Conservation (phyloP, 2,888 invertebrate species). For the Nipponacmea schrenckii region DNA sequence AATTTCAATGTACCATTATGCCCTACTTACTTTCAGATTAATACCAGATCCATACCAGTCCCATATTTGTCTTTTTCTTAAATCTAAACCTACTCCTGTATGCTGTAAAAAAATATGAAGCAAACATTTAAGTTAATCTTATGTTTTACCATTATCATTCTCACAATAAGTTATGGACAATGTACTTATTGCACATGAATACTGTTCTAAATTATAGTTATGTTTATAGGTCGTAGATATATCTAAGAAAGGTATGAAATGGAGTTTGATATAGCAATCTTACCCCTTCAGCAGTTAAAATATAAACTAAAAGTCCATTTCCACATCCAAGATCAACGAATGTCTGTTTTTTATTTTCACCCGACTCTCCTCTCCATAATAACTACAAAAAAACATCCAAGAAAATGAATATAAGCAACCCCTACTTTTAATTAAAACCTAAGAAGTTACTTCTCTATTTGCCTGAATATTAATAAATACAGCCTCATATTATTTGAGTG, state of each 20-base stretch:
- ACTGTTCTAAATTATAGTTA: too few species aligned
- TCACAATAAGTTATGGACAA: too few species aligned
- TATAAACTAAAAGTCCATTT: constrained; percentile 91
- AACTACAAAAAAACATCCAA: constrained; percentile 63
- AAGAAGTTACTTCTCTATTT: too few species aligned
- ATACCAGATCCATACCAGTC: constrained; percentile 75
- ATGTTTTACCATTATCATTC: too few species aligned
- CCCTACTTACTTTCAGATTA: constrained; percentile 74
- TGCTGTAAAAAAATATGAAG: constrained; percentile 44
- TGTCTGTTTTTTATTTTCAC: constrained; percentile 69
- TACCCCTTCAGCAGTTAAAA: constrained; percentile 84
- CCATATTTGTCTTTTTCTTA: constrained; percentile 84
- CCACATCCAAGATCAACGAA: constrained; percentile 98
- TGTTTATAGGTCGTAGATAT: too few species aligned
- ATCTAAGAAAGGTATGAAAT: too few species aligned
- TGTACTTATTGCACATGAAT: too few species aligned
- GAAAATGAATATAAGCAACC: neutral
- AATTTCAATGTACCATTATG: too few species aligned
- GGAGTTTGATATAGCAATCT: constrained; percentile 24
- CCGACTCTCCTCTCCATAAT: constrained; percentile 78
- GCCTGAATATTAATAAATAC: too few species aligned
- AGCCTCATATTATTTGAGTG: too few species aligned
- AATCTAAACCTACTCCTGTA: constrained; percentile 70
- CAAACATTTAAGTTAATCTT: too few species aligned
- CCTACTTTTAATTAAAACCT: too few species aligned